Conservation (phyloP, 2,888 invertebrate genomes). For the Pristionchus entomophagus region DNA sequence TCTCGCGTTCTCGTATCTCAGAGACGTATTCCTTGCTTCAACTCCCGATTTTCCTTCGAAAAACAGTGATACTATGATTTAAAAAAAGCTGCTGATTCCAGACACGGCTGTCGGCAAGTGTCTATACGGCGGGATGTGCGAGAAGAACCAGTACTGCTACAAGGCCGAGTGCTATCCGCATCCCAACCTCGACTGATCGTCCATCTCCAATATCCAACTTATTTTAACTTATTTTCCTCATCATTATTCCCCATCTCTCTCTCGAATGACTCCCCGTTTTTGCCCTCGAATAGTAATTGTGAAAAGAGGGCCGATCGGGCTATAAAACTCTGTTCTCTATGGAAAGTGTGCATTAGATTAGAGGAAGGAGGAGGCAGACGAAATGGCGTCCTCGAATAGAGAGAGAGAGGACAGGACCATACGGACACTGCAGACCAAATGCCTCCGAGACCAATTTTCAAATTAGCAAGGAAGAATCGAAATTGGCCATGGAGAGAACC, state of each 20-base stretch:
- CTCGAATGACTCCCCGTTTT: no score
- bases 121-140: conserved; percentile 55
- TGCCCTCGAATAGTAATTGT: conserved; percentile 1
- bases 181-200: neutral
- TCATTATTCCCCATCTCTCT: neutral
- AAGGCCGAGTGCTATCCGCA: conserved; percentile 55
- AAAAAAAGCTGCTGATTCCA: no score
- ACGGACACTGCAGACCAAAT: conserved; percentile 45
- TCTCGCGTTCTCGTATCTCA: no score
- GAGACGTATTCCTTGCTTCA: no score
- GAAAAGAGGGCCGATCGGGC: conserved; percentile 6
- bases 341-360: conserved; percentile 28
- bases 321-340: conserved; percentile 10
- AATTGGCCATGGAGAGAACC: conserved; percentile 8
- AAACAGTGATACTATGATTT: no score
- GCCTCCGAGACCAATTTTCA: conserved; percentile 49
- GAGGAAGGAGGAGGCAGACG: neutral
- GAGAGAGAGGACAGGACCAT: conserved; percentile 40
- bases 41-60: no score
- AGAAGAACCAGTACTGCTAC: conserved; percentile 56
- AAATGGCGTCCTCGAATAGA: conserved; percentile 46
- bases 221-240: neutral
- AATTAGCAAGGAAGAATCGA: conserved; percentile 37
- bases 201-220: neutral
- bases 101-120: conserved; percentile 60